Conservation (phyloP, 1,140 invertebrate genomes). For the Zaprionus capensis region DNA sequence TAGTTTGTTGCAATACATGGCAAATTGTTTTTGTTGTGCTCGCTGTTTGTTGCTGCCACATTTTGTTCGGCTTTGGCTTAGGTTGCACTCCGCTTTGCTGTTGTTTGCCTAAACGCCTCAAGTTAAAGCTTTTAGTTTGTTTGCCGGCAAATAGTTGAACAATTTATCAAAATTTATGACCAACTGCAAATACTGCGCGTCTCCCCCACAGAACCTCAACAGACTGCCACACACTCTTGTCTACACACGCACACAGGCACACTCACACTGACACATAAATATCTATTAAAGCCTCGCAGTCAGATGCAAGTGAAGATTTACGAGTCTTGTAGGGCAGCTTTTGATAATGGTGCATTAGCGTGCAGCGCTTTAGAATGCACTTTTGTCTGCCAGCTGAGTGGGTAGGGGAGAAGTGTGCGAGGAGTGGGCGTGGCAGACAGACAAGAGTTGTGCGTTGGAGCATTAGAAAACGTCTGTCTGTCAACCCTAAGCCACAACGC, state of each 20-base stretch:
- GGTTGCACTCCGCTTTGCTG: slow-evolving; percentile 12
- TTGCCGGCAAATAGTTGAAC: slow-evolving; percentile 46
- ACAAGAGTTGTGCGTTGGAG: slow-evolving; percentile 1
- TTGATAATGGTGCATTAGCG: slow-evolving; percentile 79
- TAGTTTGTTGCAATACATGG: slow-evolving; percentile 53
- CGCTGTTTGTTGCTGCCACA: slow-evolving; percentile 43
- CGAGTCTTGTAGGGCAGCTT: slow-evolving; percentile 57
- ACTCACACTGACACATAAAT: slow-evolving; percentile 58
- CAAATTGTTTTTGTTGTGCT: slow-evolving; percentile 52
- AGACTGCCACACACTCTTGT: background rate
- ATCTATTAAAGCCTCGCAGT: slow-evolving; percentile 73
- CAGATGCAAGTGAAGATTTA: slow-evolving; percentile 78
- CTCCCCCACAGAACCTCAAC: slow-evolving; percentile 19
- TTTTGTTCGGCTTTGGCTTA: slow-evolving; percentile 60
- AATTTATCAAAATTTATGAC: slow-evolving; percentile 74
- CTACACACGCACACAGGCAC: slow-evolving; percentile 4
- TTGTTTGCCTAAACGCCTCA: slow-evolving; percentile 54
- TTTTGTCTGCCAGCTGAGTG: slow-evolving; percentile 43
- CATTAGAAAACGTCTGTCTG: slow-evolving; percentile 45
- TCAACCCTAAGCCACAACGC: slow-evolving; percentile 54
- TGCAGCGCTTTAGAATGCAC: slow-evolving; percentile 74
- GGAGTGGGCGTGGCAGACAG: background rate
- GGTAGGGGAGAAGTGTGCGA: too few relatives aligned
- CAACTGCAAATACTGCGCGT: slow-evolving; percentile 23
- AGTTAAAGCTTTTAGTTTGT: slow-evolving; percentile 54